Conservation (phyloP, 2,888 invertebrate genomes). For the Cynaeus angustus region DNA sequence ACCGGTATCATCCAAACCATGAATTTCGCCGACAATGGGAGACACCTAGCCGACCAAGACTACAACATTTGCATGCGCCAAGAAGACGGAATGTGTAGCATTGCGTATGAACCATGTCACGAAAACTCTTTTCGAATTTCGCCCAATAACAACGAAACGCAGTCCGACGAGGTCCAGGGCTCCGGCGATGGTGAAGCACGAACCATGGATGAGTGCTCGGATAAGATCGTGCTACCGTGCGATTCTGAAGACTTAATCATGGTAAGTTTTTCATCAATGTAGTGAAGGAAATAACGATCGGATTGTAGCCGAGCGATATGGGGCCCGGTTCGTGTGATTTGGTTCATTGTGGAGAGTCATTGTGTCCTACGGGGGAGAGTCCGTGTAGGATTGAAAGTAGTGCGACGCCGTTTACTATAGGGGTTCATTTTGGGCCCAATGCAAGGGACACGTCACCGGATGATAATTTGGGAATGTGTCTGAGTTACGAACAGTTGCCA, state of each 20-base stretch:
- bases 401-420: slow-evolving; percentile 84
- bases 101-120: slow-evolving; percentile 85
- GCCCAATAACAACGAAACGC: slow-evolving; percentile 63
- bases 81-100: slow-evolving; percentile 82
- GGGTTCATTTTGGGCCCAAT: slow-evolving; percentile 85
- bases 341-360: slow-evolving; percentile 84
- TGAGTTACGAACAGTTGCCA: slow-evolving; percentile 82
- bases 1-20: slow-evolving; percentile 81
- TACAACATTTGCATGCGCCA: slow-evolving; percentile 85
- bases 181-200: slow-evolving; percentile 66
- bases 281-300: slow-evolving; percentile 11
- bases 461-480: slow-evolving; percentile 88
- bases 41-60: slow-evolving; percentile 85
- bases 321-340: slow-evolving; percentile 83
- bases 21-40: slow-evolving; percentile 88
- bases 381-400: slow-evolving; percentile 83
- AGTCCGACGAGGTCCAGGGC: slow-evolving; percentile 57
- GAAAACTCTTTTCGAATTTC: slow-evolving; percentile 85
- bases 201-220: slow-evolving; percentile 74
- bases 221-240: slow-evolving; percentile 86
- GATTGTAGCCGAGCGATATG: slow-evolving; percentile 75
- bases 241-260: slow-evolving; percentile 89
- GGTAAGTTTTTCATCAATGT: slow-evolving; percentile 70
- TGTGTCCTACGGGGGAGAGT: slow-evolving; percentile 76
- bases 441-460: slow-evolving; percentile 80